Percentiles rank a stretch among this genome's conserved stretches.
These are phyloP conservation scores for Charaxes varanes DNA, from an alignment of 1,140 invertebrate species.

Conservation along the genomic window DNA sequence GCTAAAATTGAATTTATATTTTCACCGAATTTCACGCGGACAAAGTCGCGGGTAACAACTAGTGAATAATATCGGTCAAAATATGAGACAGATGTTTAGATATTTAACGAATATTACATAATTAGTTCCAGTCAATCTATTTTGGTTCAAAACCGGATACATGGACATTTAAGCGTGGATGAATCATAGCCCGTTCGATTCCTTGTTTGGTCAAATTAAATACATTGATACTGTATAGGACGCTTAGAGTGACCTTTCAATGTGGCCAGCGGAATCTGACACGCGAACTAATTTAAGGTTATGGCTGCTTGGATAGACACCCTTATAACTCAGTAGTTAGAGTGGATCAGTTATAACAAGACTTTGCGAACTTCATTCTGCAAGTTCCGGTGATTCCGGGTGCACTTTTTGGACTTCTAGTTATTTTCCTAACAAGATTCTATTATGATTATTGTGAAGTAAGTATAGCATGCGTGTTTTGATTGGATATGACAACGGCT, in stretches of 20 bases:
- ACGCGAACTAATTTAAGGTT: background rate
- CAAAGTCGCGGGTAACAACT: too few relatives aligned
- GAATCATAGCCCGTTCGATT: slow-evolving; percentile 33
- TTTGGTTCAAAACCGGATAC: slow-evolving; percentile 24
- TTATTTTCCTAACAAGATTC: too few relatives aligned
- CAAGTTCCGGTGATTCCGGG: too few relatives aligned
- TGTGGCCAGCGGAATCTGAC: slow-evolving; percentile 8
- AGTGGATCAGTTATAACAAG: background rate
- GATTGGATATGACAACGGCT: too few relatives aligned
- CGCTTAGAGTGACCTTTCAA: slow-evolving; percentile 33
- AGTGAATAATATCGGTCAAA: background rate
- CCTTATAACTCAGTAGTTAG: background rate
- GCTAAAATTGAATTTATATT: too few relatives aligned
- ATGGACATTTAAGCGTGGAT: slow-evolving; percentile 23
- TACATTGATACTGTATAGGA: slow-evolving; percentile 31
- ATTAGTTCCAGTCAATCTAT: slow-evolving; percentile 20
- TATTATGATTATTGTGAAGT: too few relatives aligned
- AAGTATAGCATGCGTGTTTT: too few relatives aligned
- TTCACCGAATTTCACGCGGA: too few relatives aligned
- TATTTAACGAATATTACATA: too few relatives aligned
- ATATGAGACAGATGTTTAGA: slow-evolving; percentile 1
- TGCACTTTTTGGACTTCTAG: too few relatives aligned
- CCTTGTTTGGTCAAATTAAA: slow-evolving; percentile 49
- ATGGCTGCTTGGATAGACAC: background rate
- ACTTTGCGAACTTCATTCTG: too few relatives aligned